phyloP scores from a whole-genome alignment of 2,797 vertebrate genomes.

The Apogon talboti region DNA sequence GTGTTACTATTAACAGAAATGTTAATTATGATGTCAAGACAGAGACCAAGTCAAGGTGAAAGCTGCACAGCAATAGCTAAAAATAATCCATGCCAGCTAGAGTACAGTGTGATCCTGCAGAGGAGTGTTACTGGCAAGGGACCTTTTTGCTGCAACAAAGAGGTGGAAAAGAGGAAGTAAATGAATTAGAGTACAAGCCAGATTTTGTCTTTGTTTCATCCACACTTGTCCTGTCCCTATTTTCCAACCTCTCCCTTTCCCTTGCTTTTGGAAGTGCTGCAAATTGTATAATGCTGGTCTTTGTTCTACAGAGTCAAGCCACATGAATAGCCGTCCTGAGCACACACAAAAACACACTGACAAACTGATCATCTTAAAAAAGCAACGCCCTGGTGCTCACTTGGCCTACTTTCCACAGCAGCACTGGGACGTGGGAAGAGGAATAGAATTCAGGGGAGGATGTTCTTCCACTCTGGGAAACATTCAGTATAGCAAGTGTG shows the following conservation, averaged over 20 bases:
- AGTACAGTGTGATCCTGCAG: conserved; percentile 77
- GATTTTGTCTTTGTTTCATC: conserved; percentile 81
- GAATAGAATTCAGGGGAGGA: conserved; percentile 83
- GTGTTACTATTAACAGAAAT: conserved; percentile 78
- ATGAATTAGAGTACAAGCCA: conserved; percentile 80
- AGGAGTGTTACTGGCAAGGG: conserved; percentile 78
- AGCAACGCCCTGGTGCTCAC: conserved; percentile 84
- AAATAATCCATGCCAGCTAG: conserved; percentile 75
- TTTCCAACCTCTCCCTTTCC: conserved; percentile 74
- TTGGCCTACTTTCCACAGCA: conserved; percentile 85
- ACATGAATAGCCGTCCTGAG: conserved; percentile 77
- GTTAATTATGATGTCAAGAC: conserved; percentile 82
- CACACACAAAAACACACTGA: conserved; percentile 75
- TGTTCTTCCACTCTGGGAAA: conserved; percentile 82
- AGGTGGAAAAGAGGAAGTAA: conserved; percentile 80
- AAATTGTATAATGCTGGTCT: conserved; percentile 84
- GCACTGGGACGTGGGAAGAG: conserved; percentile 83
- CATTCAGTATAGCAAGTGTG: conserved; percentile 78
- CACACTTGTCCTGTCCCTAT: conserved; percentile 77
- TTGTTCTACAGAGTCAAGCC: conserved; percentile 81
- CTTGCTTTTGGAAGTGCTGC: conserved; percentile 75
- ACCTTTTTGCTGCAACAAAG: conserved; percentile 82
- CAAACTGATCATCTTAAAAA: conserved; percentile 85
- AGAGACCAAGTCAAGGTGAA: conserved; percentile 79
- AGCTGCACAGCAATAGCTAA: conserved; percentile 78